Evolutionary conservation across 2,888 invertebrate species (phyloP), one percentile per base, ranked within the genome.

Genomic region (Meghimatium bilineatum): DNA sequence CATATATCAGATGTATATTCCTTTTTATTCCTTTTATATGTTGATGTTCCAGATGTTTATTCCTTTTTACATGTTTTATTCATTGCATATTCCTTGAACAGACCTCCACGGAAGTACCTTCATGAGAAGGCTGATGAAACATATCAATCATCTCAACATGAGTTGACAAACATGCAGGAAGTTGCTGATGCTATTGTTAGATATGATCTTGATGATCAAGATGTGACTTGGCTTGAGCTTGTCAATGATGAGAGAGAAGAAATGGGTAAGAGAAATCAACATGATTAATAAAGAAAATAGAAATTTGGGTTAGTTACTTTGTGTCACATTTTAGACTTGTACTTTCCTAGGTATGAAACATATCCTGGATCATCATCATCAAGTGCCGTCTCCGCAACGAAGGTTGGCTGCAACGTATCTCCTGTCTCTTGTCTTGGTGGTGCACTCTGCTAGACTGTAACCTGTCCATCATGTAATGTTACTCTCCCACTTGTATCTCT

Each of bases 121-220:
- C 96, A 98, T 87, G 96, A 98, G 93, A 96, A 96, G 85, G 97
- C 97, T 92, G 98, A 98, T 94, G 97, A 96, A 90, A 95, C 96
- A 91, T 98, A 97, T 94, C 96, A 96, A 90, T 93, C 96, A 85
- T 97, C 97, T 85, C 96, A 96, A 90, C 98, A 98, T 94, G 95
- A 96, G 92, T 95, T 98, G 90, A 97, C 97, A 87, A 96, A 96
- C 90, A 97, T 97, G 87, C 97, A 97, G 85, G 96, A 97, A 83
- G 95, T 96, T 92, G 96, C 98, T 29, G 98, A 99, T 94, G 97
- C 97, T 89, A 96, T 97, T 38, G 98, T 98, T 94, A 96, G 97
- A 88, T 99, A 99, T 93, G 99, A 99, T 94, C 95, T 99, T 91
- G 99, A 99, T 94, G 97, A 97, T 91, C 96, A 96, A 88, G 99